These are phyloP conservation scores for Hippocampus zosterae DNA, from an alignment of 2,113 vertebrate species.

Conservation along the genomic window DNA sequence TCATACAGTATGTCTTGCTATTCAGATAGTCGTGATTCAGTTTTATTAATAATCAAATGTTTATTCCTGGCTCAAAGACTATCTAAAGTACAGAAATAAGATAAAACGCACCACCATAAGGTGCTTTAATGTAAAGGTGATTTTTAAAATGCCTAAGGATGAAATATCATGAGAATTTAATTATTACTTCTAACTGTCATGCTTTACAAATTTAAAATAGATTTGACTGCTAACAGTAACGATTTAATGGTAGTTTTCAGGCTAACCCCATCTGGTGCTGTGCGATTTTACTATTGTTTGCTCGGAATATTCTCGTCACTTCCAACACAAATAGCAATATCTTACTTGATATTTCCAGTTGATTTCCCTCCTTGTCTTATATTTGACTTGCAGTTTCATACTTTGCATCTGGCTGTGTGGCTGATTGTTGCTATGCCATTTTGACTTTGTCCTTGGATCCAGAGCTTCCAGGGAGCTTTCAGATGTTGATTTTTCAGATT, in stretches of 20 bases:
- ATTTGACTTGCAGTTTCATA: constrained; percentile 30
- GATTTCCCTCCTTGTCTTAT: neutral
- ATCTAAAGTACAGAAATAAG: neutral
- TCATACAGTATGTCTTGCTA: neutral
- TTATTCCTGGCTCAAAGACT: neutral
- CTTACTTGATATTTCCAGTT: neutral
- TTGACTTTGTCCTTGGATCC: neutral
- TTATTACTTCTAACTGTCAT: neutral
- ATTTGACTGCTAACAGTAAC: neutral
- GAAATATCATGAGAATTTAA: neutral
- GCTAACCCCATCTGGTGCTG: neutral
- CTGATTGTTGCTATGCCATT: constrained; percentile 9
- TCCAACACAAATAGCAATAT: neutral
- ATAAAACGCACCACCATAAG: neutral
- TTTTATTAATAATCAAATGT: neutral
- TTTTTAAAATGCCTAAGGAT: neutral
- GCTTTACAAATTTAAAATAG: neutral
- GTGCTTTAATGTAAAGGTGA: neutral
- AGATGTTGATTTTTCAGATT: neutral
- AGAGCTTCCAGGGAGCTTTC: constrained; percentile 35
- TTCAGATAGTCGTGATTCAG: neutral
- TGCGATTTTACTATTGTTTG: neutral
- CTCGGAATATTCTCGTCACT: neutral
- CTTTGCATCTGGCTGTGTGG: constrained; percentile 29
- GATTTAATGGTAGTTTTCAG: neutral